phyloP scores from a whole-genome alignment of 2,797 vertebrate genomes.

The Oreonectes daqikongensis region DNA sequence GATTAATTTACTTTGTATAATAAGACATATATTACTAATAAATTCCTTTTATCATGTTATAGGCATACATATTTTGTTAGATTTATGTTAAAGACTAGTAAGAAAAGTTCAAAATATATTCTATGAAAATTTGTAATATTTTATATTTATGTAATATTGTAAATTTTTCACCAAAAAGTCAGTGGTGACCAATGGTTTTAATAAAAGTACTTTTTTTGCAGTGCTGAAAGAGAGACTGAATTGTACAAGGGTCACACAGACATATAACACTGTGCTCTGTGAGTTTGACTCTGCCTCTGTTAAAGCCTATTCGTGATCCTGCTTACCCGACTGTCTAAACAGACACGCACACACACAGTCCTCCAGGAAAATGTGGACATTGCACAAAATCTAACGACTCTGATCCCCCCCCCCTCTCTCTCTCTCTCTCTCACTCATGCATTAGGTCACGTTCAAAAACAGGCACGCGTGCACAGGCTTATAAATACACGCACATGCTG shows the following conservation, averaged over 20 bases:
- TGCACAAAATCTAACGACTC: conserved; percentile 44
- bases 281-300: conserved; percentile 47
- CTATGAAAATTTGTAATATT: too few relatives aligned
- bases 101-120: too few relatives aligned
- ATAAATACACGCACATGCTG: conserved; percentile 54
- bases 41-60: too few relatives aligned
- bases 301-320: conserved; percentile 57
- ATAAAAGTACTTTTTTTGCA: too few relatives aligned
- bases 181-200: too few relatives aligned
- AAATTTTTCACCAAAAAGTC: too few relatives aligned
- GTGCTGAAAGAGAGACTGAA: too few relatives aligned
- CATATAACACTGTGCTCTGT: conserved; percentile 4
- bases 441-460: conserved; percentile 43
- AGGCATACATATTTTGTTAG: too few relatives aligned
- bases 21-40: neutral
- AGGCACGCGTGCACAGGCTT: conserved; percentile 52
- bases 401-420: conserved; percentile 6
- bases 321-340: conserved; percentile 54
- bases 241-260: neutral
- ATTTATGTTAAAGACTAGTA: too few relatives aligned
- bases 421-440: conserved; percentile 6
- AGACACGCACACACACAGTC: conserved; percentile 42
- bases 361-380: conserved; percentile 50
- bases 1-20: neutral
- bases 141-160: too few relatives aligned